A percentile compares a stretch with the other conserved stretches of the same genome.
Evolutionary conservation across 1,140 invertebrate genomes (phyloP).

Genomic region (Contarinia nasturtii): DNA sequence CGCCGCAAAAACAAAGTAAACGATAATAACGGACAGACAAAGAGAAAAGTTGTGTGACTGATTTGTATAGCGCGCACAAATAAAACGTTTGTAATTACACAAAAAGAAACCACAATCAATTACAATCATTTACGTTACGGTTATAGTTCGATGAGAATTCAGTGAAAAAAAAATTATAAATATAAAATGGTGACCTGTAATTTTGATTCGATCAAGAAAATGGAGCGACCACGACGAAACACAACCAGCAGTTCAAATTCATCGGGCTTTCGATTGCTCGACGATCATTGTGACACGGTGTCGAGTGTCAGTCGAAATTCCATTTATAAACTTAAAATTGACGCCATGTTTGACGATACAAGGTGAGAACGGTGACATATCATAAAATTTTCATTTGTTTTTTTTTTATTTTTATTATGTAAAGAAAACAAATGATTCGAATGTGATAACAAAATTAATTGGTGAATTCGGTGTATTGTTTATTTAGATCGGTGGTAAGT

Average conservation of each 20-base stretch:
- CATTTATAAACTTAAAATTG: conserved; percentile 63
- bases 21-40: too few relatives aligned
- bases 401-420: not conserved
- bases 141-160: too few relatives aligned
- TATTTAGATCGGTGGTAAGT: conserved; percentile 17
- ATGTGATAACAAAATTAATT: not conserved
- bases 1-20: too few relatives aligned
- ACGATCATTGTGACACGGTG: conserved; percentile 25
- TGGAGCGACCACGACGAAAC: conserved; percentile 15
- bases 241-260: conserved; percentile 15
- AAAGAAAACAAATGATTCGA: not conserved
- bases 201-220: conserved; percentile 18
- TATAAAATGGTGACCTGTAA: conserved; percentile 21
- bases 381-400: not conserved
- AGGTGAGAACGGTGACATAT: conserved; percentile 18
- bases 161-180: too few relatives aligned
- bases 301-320: conserved; percentile 38
- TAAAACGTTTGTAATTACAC: too few relatives aligned
- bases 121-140: too few relatives aligned
- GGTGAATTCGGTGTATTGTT: not conserved
- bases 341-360: conserved; percentile 60
- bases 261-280: conserved; percentile 25
- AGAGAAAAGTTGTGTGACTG: too few relatives aligned
- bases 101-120: too few relatives aligned
- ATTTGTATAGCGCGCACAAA: too few relatives aligned